Base-by-base conservation (phyloP, 2,888 invertebrate species). In the Microctonus brassicae region DNA sequence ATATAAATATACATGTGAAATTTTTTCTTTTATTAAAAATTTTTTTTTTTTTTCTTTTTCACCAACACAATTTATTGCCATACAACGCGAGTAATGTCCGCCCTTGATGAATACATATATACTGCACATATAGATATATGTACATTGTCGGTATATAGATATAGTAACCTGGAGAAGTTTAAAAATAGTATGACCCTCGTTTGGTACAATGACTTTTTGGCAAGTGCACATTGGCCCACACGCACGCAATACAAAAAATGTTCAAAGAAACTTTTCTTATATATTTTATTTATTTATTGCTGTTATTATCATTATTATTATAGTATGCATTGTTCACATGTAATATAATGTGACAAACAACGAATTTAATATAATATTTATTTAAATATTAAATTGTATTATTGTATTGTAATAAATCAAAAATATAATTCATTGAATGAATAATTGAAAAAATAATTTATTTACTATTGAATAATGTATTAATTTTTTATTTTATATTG, bases 181-280 rank as follows among this genome's bases (percentile, higher is more conserved):
- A 47, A 47, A 47, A 47, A 47, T 47, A 47, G 29, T 57, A 26
- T 22, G 29, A 57, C 57, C 57, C 57, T 57, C 57, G 29, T 57
- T 57, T 57, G 24, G 47, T 47, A 47, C 47, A 47, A 47, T 47
- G 47, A 47, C 47, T 47, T 47, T 47, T 47, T 47, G 47, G 47
- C 47, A 47, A 47, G 47, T 47, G 47, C 47, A 47, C 47, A 47
- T 47, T 47, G 29, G 29, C 24, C 57, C 24, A 24, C 57, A 29
- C 57, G 29, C 24, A 57, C 11, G n/a, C 29, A 11, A n/a, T 57
- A 0, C 24, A 57, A 57, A 57, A 57, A 57, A 9, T 57, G 24
- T 26, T 57, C 29, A 26, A 57, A 57, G 29, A 57, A 26, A 57
- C 10, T 57, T 9, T 57, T 26, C 26, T 57, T 22, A 26, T 22